phyloP scores from a whole-genome alignment of 2,797 vertebrate species.

The Phrynocephalus vlangalii region DNA sequence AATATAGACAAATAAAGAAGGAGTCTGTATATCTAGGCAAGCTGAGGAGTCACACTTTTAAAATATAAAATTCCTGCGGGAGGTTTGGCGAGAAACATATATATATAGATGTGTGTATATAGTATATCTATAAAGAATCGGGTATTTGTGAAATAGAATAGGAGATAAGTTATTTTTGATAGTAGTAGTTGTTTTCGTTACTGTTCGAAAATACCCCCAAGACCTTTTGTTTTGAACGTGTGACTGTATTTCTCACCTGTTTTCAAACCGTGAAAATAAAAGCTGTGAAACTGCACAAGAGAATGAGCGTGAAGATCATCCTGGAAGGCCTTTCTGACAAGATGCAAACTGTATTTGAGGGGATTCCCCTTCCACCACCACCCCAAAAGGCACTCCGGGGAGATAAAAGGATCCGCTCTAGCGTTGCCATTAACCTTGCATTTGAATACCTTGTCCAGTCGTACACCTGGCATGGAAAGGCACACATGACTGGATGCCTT shows the following conservation, averaged over 20 bases:
- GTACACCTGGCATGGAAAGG: neutral
- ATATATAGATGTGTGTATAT: neutral
- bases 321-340: neutral
- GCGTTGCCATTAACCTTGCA: neutral
- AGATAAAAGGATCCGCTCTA: neutral
- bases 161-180: neutral
- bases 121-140: neutral
- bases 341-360: neutral
- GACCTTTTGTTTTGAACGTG: neutral
- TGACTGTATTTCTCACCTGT: neutral
- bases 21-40: conserved; percentile 31
- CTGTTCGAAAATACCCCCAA: too few species aligned
- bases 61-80: conserved; percentile 33
- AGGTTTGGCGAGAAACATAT: conserved; percentile 34
- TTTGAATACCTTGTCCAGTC: neutral
- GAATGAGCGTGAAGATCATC: neutral
- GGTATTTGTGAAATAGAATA: neutral
- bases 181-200: neutral
- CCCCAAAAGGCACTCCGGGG: neutral
- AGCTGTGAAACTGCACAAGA: neutral
- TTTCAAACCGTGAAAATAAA: neutral
- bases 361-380: neutral
- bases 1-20: conserved; percentile 38
- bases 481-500: neutral
- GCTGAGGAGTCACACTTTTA: conserved; percentile 11